Evolutionary conservation across 2,888 invertebrate genomes (phyloP).

Genomic region (Coenonympha arcania): DNA sequence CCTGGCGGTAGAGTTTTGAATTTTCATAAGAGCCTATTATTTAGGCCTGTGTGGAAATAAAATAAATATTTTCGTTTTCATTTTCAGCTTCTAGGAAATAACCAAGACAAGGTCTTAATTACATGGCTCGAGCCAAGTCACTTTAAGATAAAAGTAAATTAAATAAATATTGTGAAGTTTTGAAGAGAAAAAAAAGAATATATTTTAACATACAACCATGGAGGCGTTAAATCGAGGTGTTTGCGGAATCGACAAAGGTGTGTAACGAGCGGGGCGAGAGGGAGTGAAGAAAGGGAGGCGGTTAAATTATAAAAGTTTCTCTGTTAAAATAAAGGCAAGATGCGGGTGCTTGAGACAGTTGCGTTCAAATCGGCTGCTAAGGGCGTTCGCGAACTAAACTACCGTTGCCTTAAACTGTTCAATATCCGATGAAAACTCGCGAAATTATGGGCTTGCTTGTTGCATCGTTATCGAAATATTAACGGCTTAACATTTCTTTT

Average conservation of each 20-base stretch:
- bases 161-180: not conserved
- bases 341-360: conserved; percentile 15
- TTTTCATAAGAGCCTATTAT: too few relatives aligned
- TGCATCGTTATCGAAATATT: too few relatives aligned
- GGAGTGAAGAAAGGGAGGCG: not conserved
- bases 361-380: conserved; percentile 4
- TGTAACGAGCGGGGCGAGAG: not conserved
- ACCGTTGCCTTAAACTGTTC: not conserved
- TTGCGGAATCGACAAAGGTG: conserved; percentile 5
- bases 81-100: too few relatives aligned
- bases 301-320: conserved; percentile 29
- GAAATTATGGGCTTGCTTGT: too few relatives aligned
- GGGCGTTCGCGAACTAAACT: not conserved
- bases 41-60: too few relatives aligned
- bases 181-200: not conserved
- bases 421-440: too few relatives aligned
- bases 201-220: not conserved
- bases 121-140: too few relatives aligned
- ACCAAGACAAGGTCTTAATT: too few relatives aligned
- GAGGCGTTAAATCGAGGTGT: not conserved
- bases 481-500: too few relatives aligned
- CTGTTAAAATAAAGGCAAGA: conserved; percentile 25
- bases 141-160: too few relatives aligned
- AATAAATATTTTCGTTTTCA: too few relatives aligned
- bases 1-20: too few relatives aligned